Base-by-base conservation (phyloP, 2,113 vertebrate genomes). In the Semnornis frantzii region DNA sequence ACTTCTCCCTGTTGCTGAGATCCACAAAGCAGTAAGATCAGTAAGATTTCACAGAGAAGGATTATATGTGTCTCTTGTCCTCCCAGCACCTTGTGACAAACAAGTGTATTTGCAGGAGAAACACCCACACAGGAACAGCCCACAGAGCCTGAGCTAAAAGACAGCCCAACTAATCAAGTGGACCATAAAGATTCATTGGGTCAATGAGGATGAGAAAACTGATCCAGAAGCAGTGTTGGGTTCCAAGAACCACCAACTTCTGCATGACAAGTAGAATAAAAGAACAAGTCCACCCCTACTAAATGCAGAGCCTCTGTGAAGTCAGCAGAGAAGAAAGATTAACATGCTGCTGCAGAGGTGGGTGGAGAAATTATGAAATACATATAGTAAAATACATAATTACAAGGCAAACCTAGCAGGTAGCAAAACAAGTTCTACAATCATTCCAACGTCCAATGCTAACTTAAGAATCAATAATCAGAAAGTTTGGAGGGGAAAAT, bases 341-440 rank as follows among this genome's bases (percentile, higher is more conserved):
- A 96, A 90, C 80, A 39, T 78, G 90, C 85, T 92, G 34, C 58
- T 92, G 93, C 82, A 94, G 69, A 92, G 57, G 95, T 81, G 95
- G 96, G 96, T 93, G 96, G 96, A 81, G 92, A 88, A 96, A 81
- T 96, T 74, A 94, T 92, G 96, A 96, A 96, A 96, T 83, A 60
- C 80, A 78, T 82, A 88, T 71, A 95, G 85, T 96, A 96, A 96
- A 96, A 96, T 81, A 94, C 79, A 75, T 96, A 96, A 96, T 96
- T 96, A 95, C 85, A 96, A 92, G 90, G 73, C 88, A 92, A 96
- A 95, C 88, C 82, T 95, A 92, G 70, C 73, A 96, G 85, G 95
- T 68, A 92, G 96, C 90, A 86, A 94, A 96, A 96, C 96, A 88
- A 96, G 96, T 96, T 96, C 95, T 96, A 90, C 93, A 1, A 64